A percentile compares a stretch with the other conserved stretches of the same genome.
phyloP scores from a whole-genome alignment of 1,140 invertebrate genomes.

The Zophobas atratus region DNA sequence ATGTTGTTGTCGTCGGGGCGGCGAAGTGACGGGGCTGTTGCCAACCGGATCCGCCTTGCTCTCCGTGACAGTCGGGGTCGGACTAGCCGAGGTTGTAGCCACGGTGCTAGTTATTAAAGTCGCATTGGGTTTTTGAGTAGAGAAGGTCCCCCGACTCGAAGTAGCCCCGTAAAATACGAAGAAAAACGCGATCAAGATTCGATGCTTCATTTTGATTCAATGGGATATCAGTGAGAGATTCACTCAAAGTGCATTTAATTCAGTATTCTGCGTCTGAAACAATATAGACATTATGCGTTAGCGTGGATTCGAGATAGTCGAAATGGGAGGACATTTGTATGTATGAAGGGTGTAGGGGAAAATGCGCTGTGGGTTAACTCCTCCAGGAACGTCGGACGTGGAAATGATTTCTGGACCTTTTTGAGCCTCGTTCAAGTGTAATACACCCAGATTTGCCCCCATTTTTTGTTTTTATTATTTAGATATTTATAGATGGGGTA shows the following conservation, averaged over 20 bases:
- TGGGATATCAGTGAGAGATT: constrained; percentile 10
- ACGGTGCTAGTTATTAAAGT: constrained; percentile 39
- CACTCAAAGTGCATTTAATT: constrained; percentile 10
- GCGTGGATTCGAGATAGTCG: not conserved
- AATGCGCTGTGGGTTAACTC: too few relatives aligned
- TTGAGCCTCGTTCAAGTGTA: too few relatives aligned
- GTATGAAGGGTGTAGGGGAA: too few relatives aligned
- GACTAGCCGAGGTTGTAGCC: constrained; percentile 4
- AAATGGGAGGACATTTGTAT: not conserved
- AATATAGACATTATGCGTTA: too few relatives aligned
- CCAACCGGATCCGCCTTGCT: constrained; percentile 21
- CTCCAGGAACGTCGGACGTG: too few relatives aligned
- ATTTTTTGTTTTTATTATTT: too few relatives aligned
- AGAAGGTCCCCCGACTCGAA: constrained; percentile 6
- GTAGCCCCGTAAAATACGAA: not conserved
- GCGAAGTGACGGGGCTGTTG: constrained; percentile 33
- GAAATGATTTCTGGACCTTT: too few relatives aligned
- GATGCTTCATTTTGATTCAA: constrained; percentile 44
- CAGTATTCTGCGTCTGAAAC: constrained; percentile 9
- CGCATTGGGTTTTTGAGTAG: constrained; percentile 43
- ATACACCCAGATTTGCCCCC: too few relatives aligned
- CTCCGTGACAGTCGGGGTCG: constrained; percentile 24
- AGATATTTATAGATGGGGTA: too few relatives aligned
- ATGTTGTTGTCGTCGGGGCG: constrained; percentile 44
- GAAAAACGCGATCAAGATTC: constrained; percentile 23